These are phyloP conservation scores for Aratinga solstitialis DNA, from an alignment of 2,797 vertebrate species.

Conservation along the genomic window DNA sequence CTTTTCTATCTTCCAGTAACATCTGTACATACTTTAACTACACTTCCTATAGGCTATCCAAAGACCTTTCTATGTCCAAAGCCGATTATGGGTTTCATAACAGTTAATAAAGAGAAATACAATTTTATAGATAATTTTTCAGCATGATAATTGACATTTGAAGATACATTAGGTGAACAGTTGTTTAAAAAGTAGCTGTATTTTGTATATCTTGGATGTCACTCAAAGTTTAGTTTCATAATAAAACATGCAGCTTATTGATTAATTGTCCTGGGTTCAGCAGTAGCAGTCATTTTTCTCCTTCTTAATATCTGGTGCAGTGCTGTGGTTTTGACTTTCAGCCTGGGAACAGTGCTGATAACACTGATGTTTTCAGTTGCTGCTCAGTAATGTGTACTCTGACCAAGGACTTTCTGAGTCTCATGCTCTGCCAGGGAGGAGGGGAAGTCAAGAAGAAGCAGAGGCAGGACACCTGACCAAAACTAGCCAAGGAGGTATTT, in stretches of 20 bases:
- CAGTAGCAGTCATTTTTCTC: too few species aligned
- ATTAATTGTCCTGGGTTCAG: background rate
- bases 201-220: background rate
- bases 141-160: background rate
- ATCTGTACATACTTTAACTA: background rate
- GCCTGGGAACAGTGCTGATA: too few species aligned
- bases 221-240: background rate
- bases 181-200: background rate
- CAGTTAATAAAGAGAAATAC: background rate
- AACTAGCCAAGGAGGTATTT: too few species aligned
- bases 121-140: background rate
- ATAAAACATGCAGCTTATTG: background rate
- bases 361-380: too few species aligned
- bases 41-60: background rate
- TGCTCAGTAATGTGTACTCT: too few species aligned
- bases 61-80: background rate
- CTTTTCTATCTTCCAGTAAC: background rate
- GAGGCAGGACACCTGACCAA: too few species aligned
- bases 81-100: background rate
- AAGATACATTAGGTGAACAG: background rate
- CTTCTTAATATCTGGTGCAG: too few species aligned
- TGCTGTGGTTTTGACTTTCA: too few species aligned
- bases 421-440: too few species aligned
- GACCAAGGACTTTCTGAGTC: too few species aligned
- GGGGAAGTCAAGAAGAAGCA: too few species aligned